Percentiles rank a stretch among this genome's conserved stretches.
Evolutionary conservation across 64 coral and sea anemone genomes (phyloP).

Genomic region (Pachyseris speciosa): DNA sequence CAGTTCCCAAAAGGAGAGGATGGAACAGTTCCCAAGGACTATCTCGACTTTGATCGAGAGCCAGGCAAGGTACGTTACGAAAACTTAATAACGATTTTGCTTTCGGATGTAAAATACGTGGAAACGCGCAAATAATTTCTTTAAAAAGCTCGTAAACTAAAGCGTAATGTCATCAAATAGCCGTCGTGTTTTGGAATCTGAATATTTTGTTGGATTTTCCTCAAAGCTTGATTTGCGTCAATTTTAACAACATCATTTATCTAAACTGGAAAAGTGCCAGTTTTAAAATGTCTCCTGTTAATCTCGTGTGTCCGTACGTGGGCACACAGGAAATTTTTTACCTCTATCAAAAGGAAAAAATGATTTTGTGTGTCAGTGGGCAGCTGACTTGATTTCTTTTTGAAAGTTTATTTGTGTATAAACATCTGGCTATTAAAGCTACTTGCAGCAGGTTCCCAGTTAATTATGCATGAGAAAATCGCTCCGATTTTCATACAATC

Average conservation of each 20-base stretch:
- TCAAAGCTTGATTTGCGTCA: background rate
- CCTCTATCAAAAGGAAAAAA: constrained; percentile 17
- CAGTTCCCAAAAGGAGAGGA: constrained; percentile 94
- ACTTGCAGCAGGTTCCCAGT: constrained; percentile 59
- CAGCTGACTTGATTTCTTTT: constrained; percentile 66
- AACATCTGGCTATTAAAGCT: constrained; percentile 96
- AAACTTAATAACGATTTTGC: too few species aligned
- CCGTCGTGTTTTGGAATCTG: constrained; percentile 15
- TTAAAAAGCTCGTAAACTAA: background rate
- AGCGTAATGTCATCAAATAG: constrained; percentile 1
- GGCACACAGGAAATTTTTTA: background rate
- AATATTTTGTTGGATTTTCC: constrained; percentile 22
- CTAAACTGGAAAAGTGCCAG: constrained; percentile 12
- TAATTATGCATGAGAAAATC: constrained; percentile 46
- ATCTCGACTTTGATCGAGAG: constrained; percentile 91
- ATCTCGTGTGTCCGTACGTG: background rate
- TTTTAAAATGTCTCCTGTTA: background rate
- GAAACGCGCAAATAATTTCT: background rate
- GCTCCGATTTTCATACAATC: constrained; percentile 11
- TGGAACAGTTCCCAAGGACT: constrained; percentile 83
- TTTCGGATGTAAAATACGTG: background rate
- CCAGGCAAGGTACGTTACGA: constrained; percentile 98
- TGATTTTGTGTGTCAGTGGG: background rate
- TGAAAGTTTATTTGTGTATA: constrained; percentile 60
- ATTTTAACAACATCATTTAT: background rate